Evolutionary conservation across 2,888 invertebrate genomes (phyloP).

Genomic region (Chrysodeixis includens): DNA sequence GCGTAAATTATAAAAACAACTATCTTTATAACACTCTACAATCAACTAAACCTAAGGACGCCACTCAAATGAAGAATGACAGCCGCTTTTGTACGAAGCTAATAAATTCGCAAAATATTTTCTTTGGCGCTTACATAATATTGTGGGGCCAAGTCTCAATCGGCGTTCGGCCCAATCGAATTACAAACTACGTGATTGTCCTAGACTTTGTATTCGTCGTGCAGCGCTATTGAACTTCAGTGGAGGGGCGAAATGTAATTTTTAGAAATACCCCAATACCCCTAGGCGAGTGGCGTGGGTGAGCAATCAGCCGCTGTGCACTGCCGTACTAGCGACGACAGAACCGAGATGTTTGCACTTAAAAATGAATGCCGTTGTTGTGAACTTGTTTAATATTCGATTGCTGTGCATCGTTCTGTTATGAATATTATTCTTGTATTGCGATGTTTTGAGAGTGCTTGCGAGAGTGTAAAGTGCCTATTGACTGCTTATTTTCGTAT

Average conservation of each 20-base stretch:
- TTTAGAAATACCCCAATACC: constrained; percentile 79
- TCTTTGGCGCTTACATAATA: constrained; percentile 81
- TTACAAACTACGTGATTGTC: constrained; percentile 84
- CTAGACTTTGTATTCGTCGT: constrained; percentile 73
- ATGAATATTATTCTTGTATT: constrained; percentile 3
- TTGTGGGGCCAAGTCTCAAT: constrained; percentile 84
- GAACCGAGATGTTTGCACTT: constrained; percentile 9
- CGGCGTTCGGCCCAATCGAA: constrained; percentile 82
- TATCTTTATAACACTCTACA: constrained; percentile 11
- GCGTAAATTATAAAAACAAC: too few species aligned
- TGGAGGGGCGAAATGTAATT: constrained; percentile 75
- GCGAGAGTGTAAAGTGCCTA: background rate
- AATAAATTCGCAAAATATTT: constrained; percentile 71
- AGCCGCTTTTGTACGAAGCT: constrained; percentile 55
- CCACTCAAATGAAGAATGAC: constrained; percentile 50
- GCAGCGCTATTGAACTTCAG: constrained; percentile 64
- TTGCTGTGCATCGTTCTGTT: constrained; percentile 1
- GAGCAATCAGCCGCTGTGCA: constrained; percentile 69
- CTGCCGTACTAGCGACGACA: constrained; percentile 37
- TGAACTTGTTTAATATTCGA: constrained; percentile 2
- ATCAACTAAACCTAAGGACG: constrained; percentile 20
- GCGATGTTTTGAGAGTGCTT: background rate
- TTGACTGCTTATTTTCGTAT: background rate
- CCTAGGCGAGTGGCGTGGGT: constrained; percentile 61
- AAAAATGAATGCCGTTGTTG: constrained; percentile 4